Evolutionary conservation across 2,888 invertebrate species (phyloP), one percentile per base, ranked within the genome.

Genomic region (Diaperis boleti): DNA sequence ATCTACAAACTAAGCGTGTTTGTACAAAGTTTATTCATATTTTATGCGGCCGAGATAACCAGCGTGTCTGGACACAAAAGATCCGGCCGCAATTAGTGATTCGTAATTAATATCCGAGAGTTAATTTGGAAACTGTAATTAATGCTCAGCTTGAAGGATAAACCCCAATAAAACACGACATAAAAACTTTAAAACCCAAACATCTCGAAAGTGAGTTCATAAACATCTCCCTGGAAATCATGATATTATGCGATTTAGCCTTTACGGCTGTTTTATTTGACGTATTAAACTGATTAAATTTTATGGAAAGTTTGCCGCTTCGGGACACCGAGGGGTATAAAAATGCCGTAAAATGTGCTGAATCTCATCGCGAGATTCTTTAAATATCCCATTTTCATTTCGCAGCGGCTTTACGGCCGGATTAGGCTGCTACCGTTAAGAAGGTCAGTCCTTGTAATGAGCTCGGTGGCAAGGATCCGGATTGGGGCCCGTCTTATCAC

Each of bases 91-190:
- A 70, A 72, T 72, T 72, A 72, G 66, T 69, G 72, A 69, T 69
- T 70, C 65, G 70, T 68, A 69, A 71, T 70, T 72, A 72, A 71
- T 72, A 68, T 69, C 66, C 62, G 65, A 70, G 69, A 69, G 69
- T 71, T 69, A 70, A 69, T 71, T 71, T 69, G 67, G 68, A 70
- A 69, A 69, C 69, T 68, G 69, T 72, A 70, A 72, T 72, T 70
- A 70, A 72, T 67, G 67, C 52, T 64, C 47, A 64, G 59, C 65
- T 62, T 62, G 60, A 64, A 67, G 66, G 65, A 65, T 65, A 60
- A 63, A 62, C 33, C 62, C 69, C 64, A 66, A 69, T 69, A 66
- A 69, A 69, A 69, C 66, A 62, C 67, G 14, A 37, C 44, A 52
- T 60, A 60, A 60, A 60, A 60, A 60, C 45, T 66, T 69, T 69